phyloP scores from a whole-genome alignment of 2,888 invertebrate species.

The Chymomyza fuscimana region DNA sequence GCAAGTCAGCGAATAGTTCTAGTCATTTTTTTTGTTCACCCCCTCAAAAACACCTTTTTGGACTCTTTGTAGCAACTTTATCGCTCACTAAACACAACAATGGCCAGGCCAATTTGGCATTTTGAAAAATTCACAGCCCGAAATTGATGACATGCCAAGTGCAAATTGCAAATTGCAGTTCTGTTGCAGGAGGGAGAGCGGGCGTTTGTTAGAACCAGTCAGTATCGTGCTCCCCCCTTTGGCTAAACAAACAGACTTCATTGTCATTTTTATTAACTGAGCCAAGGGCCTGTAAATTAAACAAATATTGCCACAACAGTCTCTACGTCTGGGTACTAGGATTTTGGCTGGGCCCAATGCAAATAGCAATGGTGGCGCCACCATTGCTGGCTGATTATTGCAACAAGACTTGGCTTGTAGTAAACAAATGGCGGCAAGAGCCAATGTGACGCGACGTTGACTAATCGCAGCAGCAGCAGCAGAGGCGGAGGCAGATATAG shows the following conservation, averaged over 20 bases:
- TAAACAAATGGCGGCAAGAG: constrained; percentile 42
- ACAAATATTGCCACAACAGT: constrained; percentile 68
- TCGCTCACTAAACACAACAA: constrained; percentile 69
- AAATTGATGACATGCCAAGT: constrained; percentile 50
- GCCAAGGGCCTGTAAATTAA: constrained; percentile 56
- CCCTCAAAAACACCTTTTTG: neutral
- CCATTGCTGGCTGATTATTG: constrained; percentile 59
- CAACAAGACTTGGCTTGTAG: constrained; percentile 42
- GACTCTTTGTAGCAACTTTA: constrained; percentile 22
- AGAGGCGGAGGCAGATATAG: neutral
- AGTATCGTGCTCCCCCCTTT: neutral
- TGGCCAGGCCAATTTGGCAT: constrained; percentile 63
- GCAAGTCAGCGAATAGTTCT: neutral
- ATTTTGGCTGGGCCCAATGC: constrained; percentile 56
- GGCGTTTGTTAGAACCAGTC: constrained; percentile 3
- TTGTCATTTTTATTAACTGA: constrained; percentile 67
- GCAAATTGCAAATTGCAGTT: constrained; percentile 1
- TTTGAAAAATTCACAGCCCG: constrained; percentile 66
- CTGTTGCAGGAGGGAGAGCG: constrained; percentile 9
- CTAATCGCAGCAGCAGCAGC: constrained; percentile 49
- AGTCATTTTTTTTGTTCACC: constrained; percentile 15
- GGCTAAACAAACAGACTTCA: constrained; percentile 54
- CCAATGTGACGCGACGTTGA: constrained; percentile 26
- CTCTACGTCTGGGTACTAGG: constrained; percentile 28
- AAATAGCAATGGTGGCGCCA: constrained; percentile 48